Base-by-base conservation (phyloP, 1,140 invertebrate species). In the Camponotus vicinus region DNA sequence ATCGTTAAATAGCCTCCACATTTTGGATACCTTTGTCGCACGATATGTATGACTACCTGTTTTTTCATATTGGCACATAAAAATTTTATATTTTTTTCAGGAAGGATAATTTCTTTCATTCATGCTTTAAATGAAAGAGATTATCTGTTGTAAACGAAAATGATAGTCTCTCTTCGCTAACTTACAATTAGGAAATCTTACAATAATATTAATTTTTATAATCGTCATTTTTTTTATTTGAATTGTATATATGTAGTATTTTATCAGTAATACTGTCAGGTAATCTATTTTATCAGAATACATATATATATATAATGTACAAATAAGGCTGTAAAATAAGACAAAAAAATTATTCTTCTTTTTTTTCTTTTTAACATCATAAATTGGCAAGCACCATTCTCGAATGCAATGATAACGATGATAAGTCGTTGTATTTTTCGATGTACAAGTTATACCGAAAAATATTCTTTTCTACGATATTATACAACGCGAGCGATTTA, bases 61-160 rank as follows among this genome's bases (percentile, higher is more conserved):
- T 86, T 69, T 85, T 13, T 78, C 66, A 9, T 63, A 59, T 85
- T 90, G 85, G 89, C 85, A 89, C 59, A 52, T 59, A 11, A 69
- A 27, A 21, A 80, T 73, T 59, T 32, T 32, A 67, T 55, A 45
- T 42, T 73, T 75, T 2, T 49, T 83, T 63, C 27, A 76, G 11
- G 34, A 6, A 49, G 3, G 11, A 73, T 61, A 83, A 45, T 7
- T 4, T 49, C 34, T 76, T 61, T 64, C 40, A 73, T 32, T 45
- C 61, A 40, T 27, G 27, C 27, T 15, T 4, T 49, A 49, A 15
- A 4, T 49, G 45, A 49, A 49, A 49, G 13, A 49, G 4, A 49
- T 49, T 49, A 45, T 45, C 11, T 52, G 15, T 15, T 52, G 15
- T 52, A 5, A 52, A 52, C 3, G 4, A 52, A 52, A 52, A 52